phyloP scores from a whole-genome alignment of 23 tunicate species.

The Oikopleura dioica region DNA sequence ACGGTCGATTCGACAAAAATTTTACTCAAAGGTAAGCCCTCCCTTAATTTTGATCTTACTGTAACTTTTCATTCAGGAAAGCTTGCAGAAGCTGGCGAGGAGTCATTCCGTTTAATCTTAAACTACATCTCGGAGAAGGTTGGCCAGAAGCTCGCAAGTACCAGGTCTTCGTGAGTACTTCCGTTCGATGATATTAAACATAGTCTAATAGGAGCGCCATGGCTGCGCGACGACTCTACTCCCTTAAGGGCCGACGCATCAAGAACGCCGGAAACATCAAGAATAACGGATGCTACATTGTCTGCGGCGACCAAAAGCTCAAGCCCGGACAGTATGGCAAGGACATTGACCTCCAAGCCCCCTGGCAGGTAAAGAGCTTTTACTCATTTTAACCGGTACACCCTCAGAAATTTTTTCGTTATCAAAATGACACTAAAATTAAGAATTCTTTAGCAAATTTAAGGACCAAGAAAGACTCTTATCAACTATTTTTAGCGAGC shows the following conservation, averaged over 20 bases:
- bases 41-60: too few relatives aligned
- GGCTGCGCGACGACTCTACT: neutral
- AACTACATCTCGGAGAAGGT: neutral
- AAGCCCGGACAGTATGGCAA: neutral
- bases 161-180: too few relatives aligned
- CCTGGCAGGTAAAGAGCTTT: too few relatives aligned
- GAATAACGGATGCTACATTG: neutral
- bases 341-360: neutral
- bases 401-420: too few relatives aligned
- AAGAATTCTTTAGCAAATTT: too few relatives aligned
- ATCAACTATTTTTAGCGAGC: too few relatives aligned
- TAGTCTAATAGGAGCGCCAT: neutral
- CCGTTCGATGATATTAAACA: too few relatives aligned
- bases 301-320: neutral
- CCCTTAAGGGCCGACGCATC: neutral
- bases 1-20: neutral
- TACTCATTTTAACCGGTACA: too few relatives aligned
- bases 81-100: neutral
- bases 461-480: too few relatives aligned
- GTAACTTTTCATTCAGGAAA: too few relatives aligned
- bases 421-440: too few relatives aligned
- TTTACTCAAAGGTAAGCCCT: too few relatives aligned
- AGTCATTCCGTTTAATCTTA: neutral
- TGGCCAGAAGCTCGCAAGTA: neutral
- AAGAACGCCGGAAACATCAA: neutral